phyloP scores from a whole-genome alignment of 1,140 invertebrate species.

The Thaumatotibia leucotreta region DNA sequence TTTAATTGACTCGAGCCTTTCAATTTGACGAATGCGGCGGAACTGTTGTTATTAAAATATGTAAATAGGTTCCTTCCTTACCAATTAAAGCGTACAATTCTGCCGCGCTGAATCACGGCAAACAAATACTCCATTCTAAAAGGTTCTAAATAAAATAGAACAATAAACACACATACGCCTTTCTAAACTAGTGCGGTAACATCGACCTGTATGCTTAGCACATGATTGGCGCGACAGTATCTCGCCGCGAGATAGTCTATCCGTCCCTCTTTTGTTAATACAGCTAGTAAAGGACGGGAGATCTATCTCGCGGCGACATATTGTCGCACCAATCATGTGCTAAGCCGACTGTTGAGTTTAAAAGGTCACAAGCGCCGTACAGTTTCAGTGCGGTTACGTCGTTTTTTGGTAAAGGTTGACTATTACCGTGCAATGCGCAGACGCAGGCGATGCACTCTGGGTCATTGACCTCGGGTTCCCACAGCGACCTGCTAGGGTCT shows the following conservation, averaged over 20 bases:
- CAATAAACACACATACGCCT: background rate
- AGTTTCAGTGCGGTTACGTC: background rate
- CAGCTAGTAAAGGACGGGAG: too few relatives aligned
- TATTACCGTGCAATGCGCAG: constrained; percentile 35
- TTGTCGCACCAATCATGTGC: too few relatives aligned
- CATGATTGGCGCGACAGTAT: too few relatives aligned
- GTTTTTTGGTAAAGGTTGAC: background rate
- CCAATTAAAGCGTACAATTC: background rate
- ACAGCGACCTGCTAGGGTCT: constrained; percentile 20
- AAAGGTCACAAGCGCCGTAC: background rate
- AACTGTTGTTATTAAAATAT: background rate
- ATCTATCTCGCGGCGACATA: too few relatives aligned
- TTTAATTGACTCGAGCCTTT: background rate
- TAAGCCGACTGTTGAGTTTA: background rate
- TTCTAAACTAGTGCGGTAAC: background rate
- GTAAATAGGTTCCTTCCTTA: background rate
- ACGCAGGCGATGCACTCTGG: constrained; percentile 43
- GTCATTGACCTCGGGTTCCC: constrained; percentile 51
- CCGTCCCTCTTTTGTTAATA: too few relatives aligned
- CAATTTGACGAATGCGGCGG: background rate
- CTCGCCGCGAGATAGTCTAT: too few relatives aligned
- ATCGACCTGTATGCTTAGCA: too few relatives aligned
- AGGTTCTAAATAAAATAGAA: background rate
- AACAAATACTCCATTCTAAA: background rate
- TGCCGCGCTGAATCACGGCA: background rate